Evolutionary conservation across 2,888 invertebrate genomes (phyloP).

Genomic region (Tuta absoluta): DNA sequence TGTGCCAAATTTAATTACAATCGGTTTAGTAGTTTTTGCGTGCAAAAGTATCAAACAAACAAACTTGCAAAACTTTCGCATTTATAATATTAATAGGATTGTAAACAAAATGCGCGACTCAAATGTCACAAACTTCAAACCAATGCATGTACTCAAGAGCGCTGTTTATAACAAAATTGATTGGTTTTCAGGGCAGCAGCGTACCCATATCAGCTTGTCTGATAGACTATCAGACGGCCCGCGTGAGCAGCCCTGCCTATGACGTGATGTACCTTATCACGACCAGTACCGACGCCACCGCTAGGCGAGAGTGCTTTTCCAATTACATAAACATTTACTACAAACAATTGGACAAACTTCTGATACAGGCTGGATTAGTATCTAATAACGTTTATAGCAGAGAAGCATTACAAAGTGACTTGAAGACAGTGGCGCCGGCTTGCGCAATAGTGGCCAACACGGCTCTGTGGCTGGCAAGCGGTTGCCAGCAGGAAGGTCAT

Average conservation of each 20-base stretch:
- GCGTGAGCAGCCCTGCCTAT: constrained; percentile 63
- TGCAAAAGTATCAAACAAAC: too few relatives aligned
- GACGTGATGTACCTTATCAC: constrained; percentile 65
- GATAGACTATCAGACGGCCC: constrained; percentile 69
- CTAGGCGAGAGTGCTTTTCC: constrained; percentile 49
- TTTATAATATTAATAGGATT: too few relatives aligned
- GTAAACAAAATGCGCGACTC: neutral
- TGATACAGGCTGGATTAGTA: constrained; percentile 45
- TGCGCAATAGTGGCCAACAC: constrained; percentile 69
- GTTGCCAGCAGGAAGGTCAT: constrained; percentile 70
- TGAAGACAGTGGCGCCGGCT: constrained; percentile 60
- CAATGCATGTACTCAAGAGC: too few relatives aligned
- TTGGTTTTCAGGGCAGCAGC: constrained; percentile 52
- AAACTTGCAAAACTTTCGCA: too few relatives aligned
- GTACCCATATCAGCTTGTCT: constrained; percentile 60
- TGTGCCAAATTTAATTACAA: too few relatives aligned
- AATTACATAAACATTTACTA: constrained; percentile 59
- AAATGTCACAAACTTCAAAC: neutral
- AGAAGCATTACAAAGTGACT: constrained; percentile 55
- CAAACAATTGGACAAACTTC: constrained; percentile 46
- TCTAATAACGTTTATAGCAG: constrained; percentile 50
- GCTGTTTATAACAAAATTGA: neutral
- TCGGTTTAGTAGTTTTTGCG: too few relatives aligned
- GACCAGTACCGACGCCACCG: constrained; percentile 54
- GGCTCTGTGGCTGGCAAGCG: constrained; percentile 65